Evolutionary conservation across 2,113 vertebrate genomes (phyloP).

Genomic region (Pholis gunnellus): DNA sequence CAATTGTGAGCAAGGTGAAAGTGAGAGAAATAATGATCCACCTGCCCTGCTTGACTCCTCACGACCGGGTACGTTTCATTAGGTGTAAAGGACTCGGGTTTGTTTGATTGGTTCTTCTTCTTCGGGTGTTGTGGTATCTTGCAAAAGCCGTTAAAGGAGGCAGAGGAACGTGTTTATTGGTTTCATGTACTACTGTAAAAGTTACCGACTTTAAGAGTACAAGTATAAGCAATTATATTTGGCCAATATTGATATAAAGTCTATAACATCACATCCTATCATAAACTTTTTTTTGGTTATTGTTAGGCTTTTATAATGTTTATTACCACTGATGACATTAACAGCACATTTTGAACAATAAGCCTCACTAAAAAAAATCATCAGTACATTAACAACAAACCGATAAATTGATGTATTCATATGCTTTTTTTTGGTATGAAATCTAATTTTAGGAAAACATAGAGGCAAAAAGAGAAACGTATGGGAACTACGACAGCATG

Average conservation of each 20-base stretch:
- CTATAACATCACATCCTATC: background rate
- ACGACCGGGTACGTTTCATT: slow-evolving; percentile 76
- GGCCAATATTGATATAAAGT: background rate
- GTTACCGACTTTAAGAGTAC: background rate
- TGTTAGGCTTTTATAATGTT: background rate
- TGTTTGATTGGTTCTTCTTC: background rate
- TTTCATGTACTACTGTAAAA: background rate
- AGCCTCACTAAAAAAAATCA: background rate
- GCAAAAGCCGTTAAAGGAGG: background rate
- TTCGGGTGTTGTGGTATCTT: background rate
- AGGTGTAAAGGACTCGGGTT: too few relatives aligned
- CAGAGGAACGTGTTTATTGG: background rate
- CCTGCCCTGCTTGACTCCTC: slow-evolving; percentile 78
- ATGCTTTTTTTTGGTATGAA: background rate
- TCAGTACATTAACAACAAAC: background rate
- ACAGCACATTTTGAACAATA: background rate
- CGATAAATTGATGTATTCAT: background rate
- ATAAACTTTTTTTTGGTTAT: background rate
- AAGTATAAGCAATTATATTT: background rate
- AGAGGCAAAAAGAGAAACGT: slow-evolving; percentile 72
- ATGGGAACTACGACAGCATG: slow-evolving; percentile 71
- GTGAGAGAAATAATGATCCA: slow-evolving; percentile 69
- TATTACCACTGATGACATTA: background rate
- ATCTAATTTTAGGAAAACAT: slow-evolving; percentile 76
- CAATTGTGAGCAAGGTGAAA: slow-evolving; percentile 68